These are phyloP conservation scores for Ligdia adustata DNA, from an alignment of 2,888 invertebrate species.

Conservation along the genomic window DNA sequence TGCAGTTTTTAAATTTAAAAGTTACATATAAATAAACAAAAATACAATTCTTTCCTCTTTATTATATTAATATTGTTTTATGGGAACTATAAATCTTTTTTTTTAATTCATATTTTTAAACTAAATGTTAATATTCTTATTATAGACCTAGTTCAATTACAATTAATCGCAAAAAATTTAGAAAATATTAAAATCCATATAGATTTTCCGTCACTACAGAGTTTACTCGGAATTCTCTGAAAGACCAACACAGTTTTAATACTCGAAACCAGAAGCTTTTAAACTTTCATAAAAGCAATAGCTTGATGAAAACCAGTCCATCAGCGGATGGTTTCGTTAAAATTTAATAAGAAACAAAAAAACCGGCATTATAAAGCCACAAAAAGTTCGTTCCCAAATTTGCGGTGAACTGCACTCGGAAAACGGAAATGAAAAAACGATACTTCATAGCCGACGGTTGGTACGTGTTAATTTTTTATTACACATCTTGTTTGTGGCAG, in stretches of 20 bases:
- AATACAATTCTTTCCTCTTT: too few species aligned
- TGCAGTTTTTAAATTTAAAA: too few species aligned
- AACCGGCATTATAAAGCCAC: slow-evolving; percentile 6
- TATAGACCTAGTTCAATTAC: too few species aligned
- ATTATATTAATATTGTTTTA: too few species aligned
- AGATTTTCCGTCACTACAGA: too few species aligned
- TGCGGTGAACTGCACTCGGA: slow-evolving; percentile 29
- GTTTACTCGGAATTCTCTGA: too few species aligned
- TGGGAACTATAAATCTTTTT: too few species aligned
- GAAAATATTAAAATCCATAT: too few species aligned
- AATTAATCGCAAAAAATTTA: too few species aligned
- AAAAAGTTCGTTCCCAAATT: slow-evolving; percentile 15
- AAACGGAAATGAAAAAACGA: slow-evolving; percentile 29
- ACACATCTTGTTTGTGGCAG: slow-evolving; percentile 19
- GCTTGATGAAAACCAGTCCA: slow-evolving; percentile 6
- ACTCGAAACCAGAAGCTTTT: not conserved
- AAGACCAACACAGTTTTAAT: not conserved
- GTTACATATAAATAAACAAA: too few species aligned
- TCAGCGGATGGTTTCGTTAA: slow-evolving; percentile 4
- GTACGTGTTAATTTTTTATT: slow-evolving; percentile 33
- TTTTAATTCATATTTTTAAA: too few species aligned
- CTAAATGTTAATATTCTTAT: too few species aligned
- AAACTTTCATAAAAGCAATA: slow-evolving; percentile 1
- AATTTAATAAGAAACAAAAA: slow-evolving; percentile 11
- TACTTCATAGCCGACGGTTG: slow-evolving; percentile 19